phyloP scores from a whole-genome alignment of 1,140 invertebrate genomes.

The Lysiphlebus fabarum region DNA sequence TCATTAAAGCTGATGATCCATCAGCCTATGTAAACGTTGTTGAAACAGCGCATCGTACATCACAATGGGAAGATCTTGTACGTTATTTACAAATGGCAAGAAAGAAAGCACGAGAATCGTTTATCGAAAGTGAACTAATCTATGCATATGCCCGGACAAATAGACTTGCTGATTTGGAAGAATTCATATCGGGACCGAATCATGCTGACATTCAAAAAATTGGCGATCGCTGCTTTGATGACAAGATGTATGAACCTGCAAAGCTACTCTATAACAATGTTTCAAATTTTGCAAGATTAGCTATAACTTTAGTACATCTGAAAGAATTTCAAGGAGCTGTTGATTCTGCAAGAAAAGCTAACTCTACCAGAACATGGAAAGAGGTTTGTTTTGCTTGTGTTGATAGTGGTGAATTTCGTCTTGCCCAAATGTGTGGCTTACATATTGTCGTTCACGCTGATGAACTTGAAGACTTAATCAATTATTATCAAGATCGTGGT shows the following conservation, averaged over 20 bases:
- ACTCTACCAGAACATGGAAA: slow-evolving; percentile 99
- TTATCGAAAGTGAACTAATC: slow-evolving; percentile 97
- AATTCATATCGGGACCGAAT: slow-evolving; percentile 98
- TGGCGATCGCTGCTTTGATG: slow-evolving; percentile 96
- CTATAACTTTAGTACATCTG: slow-evolving; percentile 95
- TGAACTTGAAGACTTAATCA: slow-evolving; percentile 97
- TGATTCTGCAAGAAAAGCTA: slow-evolving; percentile 96
- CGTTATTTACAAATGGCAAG: slow-evolving; percentile 97
- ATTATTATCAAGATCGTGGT: slow-evolving; percentile 94
- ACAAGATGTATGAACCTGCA: slow-evolving; percentile 97
- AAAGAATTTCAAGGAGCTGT: slow-evolving; percentile 99
- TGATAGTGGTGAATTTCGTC: slow-evolving; percentile 94
- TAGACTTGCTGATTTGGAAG: slow-evolving; percentile 93
- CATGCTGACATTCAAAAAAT: slow-evolving; percentile 99
- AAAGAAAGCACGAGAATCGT: slow-evolving; percentile 97
- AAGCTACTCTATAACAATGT: slow-evolving; percentile 99
- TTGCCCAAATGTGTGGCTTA: slow-evolving; percentile 99
- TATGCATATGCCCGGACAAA: slow-evolving; percentile 98
- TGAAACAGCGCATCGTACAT: slow-evolving; percentile 84
- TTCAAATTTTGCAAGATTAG: slow-evolving; percentile 95
- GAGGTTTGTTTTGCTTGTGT: slow-evolving; percentile 99
- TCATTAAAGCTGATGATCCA: slow-evolving; percentile 98
- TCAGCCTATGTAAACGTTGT: slow-evolving; percentile 98
- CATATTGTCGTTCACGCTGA: slow-evolving; percentile 99
- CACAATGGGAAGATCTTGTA: slow-evolving; percentile 98